Evolutionary conservation across 53 echinoderm and acorn worm species (phyloP), one percentile per base, ranked within the genome.

Genomic region (Zoroaster sp.): DNA sequence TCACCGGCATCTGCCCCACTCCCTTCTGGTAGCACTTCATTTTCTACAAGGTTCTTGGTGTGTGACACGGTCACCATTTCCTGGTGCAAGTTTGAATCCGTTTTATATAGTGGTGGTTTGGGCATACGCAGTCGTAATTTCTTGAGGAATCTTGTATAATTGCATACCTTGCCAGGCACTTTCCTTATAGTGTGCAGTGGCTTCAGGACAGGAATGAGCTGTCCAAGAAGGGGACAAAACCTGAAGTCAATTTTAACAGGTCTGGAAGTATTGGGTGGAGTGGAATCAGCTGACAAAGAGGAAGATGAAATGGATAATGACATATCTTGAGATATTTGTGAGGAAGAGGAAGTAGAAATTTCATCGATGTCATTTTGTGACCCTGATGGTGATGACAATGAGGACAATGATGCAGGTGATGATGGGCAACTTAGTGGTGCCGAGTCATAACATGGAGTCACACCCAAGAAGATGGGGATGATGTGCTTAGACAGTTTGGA

Each of bases 51-150:
- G 38, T 49, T 5, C 3, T 31, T 66, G 33, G 40, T 72, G 33
- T 85, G 70, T 35, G 85, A 21, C 36, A 85, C 46, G 1, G 69
- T 71, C 51, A 45, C 85, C 21, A 71, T 47, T 35, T 70, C 85
- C 9, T 45, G 72, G 7, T 14, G 49, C 21, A 36, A 20, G n/a
- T 4, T 7, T 0, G 21, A 46, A 17, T 23, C 47, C 2, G 8
- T 9, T 20, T 71, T 36, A 25, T 20, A 3, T 15, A 12, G 1
- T 12, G 85, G 72, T 11, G 70, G 47, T 25, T 46, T 69, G 17
- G 85, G 85, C 85, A 85, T 71, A 70, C 85, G 71, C 1, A 85
- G 70, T 21, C 51, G 70, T 23, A 85, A 70, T 69, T 30, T 69
- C 72, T 85, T 85, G 12, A 85, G 71, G 52, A 85, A 85, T 17